Conservation (phyloP, 2,113 vertebrate species). For the Amphiprion percula region DNA sequence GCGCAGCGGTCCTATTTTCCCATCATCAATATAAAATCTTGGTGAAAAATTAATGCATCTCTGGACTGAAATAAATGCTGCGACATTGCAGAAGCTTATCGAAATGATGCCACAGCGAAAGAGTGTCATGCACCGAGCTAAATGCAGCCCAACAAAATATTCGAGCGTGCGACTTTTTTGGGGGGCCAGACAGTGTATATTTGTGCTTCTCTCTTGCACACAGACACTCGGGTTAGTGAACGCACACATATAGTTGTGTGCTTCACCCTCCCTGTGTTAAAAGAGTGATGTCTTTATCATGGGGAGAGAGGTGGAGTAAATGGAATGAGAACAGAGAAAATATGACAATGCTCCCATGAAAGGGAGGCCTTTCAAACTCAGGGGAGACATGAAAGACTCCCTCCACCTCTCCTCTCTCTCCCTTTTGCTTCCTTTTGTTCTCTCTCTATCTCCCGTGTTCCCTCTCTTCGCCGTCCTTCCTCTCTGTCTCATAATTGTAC, state of each 20-base stretch:
- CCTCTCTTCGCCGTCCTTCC: slow-evolving; percentile 33
- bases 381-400: slow-evolving; percentile 76
- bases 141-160: too few species aligned
- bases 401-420: slow-evolving; percentile 45
- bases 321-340: slow-evolving; percentile 76
- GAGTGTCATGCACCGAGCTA: too few species aligned
- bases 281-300: slow-evolving; percentile 75
- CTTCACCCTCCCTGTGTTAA: slow-evolving; percentile 38
- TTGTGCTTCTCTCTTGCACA: slow-evolving; percentile 9
- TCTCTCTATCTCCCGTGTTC: slow-evolving; percentile 28
- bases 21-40: too few species aligned
- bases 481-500: slow-evolving; percentile 68
- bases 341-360: slow-evolving; percentile 79
- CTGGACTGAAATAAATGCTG: too few species aligned
- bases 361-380: slow-evolving; percentile 74
- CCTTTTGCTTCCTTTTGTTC: slow-evolving; percentile 60
- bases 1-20: too few species aligned
- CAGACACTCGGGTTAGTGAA: not conserved
- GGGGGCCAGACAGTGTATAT: not conserved
- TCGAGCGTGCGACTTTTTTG: too few species aligned
- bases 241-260: slow-evolving; percentile 20
- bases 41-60: too few species aligned
- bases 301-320: slow-evolving; percentile 62
- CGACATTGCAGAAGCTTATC: too few species aligned
- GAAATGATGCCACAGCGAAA: too few species aligned